Evolutionary conservation across 2,797 vertebrate genomes (phyloP).

Genomic region (Alectoris magna): DNA sequence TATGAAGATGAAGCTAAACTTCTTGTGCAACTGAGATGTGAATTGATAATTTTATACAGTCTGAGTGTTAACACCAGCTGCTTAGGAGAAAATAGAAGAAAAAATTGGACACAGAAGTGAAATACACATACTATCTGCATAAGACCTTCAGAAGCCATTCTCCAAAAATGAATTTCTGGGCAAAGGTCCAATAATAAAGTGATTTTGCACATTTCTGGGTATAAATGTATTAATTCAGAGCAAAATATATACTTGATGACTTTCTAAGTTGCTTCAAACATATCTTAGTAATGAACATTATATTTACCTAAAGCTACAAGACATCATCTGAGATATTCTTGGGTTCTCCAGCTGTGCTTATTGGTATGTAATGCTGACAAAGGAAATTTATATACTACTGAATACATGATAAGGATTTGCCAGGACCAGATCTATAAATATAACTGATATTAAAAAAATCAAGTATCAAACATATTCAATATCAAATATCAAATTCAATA

Average conservation of each 20-base stretch:
- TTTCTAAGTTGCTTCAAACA: background rate
- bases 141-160: background rate
- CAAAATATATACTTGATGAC: background rate
- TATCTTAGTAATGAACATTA: background rate
- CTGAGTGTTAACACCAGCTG: background rate
- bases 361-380: background rate
- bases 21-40: background rate
- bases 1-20: background rate
- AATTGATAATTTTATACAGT: background rate
- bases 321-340: background rate
- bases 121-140: background rate
- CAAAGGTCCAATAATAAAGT: background rate
- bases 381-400: background rate
- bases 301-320: background rate
- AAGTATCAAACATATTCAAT: background rate
- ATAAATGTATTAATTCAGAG: background rate
- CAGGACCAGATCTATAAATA: background rate
- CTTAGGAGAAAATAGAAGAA: background rate
- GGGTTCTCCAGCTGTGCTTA: background rate
- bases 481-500: too few relatives aligned
- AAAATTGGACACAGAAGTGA: background rate
- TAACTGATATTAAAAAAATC: background rate
- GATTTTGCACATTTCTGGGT: background rate
- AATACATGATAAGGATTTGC: background rate
- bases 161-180: conserved; percentile 1